Conservation (phyloP, 2,888 invertebrate genomes). For the Odontocolon sp. region DNA sequence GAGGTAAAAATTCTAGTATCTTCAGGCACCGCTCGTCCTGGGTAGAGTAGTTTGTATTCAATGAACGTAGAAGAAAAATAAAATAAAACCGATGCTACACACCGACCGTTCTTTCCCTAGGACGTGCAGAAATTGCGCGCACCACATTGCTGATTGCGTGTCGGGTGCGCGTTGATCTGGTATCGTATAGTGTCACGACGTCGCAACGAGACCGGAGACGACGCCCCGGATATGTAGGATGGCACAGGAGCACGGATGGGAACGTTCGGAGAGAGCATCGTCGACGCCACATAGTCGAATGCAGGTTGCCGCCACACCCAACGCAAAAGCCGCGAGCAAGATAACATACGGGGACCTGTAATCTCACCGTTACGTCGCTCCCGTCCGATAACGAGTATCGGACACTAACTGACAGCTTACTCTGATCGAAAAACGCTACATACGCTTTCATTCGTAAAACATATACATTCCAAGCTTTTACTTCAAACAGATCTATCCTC, state of each 20-base stretch:
- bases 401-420: constrained; percentile 13
- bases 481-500: not conserved
- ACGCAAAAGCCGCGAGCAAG: constrained; percentile 18
- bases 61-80: not conserved
- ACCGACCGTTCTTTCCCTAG: constrained; percentile 1
- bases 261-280: not conserved
- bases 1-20: no score
- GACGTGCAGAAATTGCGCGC: not conserved
- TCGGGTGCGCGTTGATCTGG: constrained; percentile 8
- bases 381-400: constrained; percentile 37
- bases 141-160: constrained; percentile 15
- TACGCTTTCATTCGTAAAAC: not conserved
- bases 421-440: constrained; percentile 3
- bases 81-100: not conserved
- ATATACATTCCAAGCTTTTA: not conserved
- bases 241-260: not conserved
- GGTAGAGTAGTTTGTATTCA: no score
- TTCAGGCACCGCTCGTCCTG: no score
- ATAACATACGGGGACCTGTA: constrained; percentile 19
- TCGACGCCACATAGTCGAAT: no score
- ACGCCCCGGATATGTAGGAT: constrained; percentile 4
- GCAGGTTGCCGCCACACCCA: constrained; percentile 20
- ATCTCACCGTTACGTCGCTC: constrained; percentile 20
- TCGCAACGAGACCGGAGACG: constrained; percentile 18
- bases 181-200: constrained; percentile 23